Base-by-base conservation (phyloP, 2,888 invertebrate genomes). In the Tyria jacobaeae region DNA sequence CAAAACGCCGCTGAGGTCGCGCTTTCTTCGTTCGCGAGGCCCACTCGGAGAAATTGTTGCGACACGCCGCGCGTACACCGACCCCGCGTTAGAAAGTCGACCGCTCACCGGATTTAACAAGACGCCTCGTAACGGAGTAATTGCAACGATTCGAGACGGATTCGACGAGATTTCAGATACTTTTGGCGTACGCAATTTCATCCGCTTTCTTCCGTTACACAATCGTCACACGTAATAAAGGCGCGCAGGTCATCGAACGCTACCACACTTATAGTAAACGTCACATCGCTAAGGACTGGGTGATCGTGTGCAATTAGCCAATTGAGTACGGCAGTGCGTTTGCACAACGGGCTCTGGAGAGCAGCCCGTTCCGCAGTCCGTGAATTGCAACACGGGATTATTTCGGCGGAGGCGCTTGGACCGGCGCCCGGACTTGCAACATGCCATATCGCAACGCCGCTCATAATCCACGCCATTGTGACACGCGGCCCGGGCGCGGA, bases 81-180 rank as follows among this genome's bases (percentile, higher is more conserved):
- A 92, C 94, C 92, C 89, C 93, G 89, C 87, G 92, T 90, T 93
- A 94, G 94, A 94, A 94, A 94, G 94, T 92, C 92, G 89, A 89
- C 90, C 92, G 89, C 86, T 92, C 92, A 90, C 91, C 93, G 92
- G 92, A 93, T 92, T 92, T 89, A 89, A 91, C 90, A 88, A 88
- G 86, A 84, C 71, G 81, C 86, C 82, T 89, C 91, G 90, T 93
- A 92, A 92, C 92, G 89, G 91, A 87, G 91, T 90, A 91, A 93
- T 92, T 92, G 92, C 91, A 88, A 89, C 87, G 81, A 90, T 89
- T 90, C 87, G 89, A 89, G 85, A 85, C 89, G 86, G 89, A 88
- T 89, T 88, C 87, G 83, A 87, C 83, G 86, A 84, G 85, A 89
- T 87, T 90, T 89, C 83, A 85, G 88, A 86, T 86, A 88, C 89